Conservation (phyloP, 2,888 invertebrate species). For the Idaea straminata region DNA sequence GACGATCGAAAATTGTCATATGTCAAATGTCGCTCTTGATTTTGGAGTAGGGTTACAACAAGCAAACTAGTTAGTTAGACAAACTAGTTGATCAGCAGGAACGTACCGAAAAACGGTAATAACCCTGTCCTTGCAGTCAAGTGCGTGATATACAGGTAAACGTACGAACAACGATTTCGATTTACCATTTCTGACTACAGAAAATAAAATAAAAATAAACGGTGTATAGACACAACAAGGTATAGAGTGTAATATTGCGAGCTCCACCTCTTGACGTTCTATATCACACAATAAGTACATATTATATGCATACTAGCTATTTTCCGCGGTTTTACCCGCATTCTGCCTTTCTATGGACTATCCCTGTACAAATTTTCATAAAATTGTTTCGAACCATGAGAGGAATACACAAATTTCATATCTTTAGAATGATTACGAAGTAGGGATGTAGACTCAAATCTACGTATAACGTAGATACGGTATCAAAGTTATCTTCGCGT, state of each 20-base stretch:
- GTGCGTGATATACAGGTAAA: not conserved
- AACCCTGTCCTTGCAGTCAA: not conserved
- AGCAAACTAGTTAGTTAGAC: too few species aligned
- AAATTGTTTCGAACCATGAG: too few species aligned
- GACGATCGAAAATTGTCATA: too few species aligned
- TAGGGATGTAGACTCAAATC: too few species aligned
- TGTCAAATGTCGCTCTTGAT: too few species aligned
- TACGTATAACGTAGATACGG: too few species aligned
- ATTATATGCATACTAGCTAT: not conserved
- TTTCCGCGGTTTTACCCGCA: not conserved
- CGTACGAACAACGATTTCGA: not conserved
- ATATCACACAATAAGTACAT: not conserved
- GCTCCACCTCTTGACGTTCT: not conserved
- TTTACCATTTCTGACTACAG: not conserved
- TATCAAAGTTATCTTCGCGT: not conserved
- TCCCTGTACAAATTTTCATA: too few species aligned
- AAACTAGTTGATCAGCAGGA: too few species aligned
- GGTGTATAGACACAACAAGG: not conserved
- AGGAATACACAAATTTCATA: too few species aligned
- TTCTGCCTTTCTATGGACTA: not conserved
- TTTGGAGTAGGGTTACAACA: too few species aligned
- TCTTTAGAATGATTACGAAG: too few species aligned
- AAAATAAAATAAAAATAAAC: not conserved
- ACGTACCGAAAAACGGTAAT: too few species aligned
- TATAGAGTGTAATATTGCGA: not conserved